phyloP scores from a whole-genome alignment of 2,888 invertebrate species.

The Metalampra italica region DNA sequence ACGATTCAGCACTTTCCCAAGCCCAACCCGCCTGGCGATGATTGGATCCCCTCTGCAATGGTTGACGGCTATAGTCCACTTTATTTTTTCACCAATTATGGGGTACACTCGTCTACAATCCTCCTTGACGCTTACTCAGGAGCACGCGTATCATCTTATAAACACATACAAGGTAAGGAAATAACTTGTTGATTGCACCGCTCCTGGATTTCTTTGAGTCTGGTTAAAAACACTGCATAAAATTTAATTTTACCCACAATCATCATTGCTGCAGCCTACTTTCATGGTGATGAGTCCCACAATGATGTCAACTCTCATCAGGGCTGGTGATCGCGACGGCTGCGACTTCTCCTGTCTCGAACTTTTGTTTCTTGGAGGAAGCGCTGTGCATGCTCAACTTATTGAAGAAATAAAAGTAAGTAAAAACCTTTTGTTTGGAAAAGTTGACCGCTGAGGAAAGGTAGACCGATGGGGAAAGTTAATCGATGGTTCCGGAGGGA shows the following conservation, averaged over 20 bases:
- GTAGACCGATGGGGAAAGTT: too few species aligned
- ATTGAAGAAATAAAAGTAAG: conserved; percentile 49
- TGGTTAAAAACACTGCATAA: too few species aligned
- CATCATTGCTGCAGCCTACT: too few species aligned
- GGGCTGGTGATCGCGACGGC: conserved; percentile 25
- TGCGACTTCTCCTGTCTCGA: conserved; percentile 53
- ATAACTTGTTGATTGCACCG: background rate
- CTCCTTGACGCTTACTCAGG: conserved; percentile 24
- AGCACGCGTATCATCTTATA: conserved; percentile 30
- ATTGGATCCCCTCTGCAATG: conserved; percentile 46
- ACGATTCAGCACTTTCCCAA: conserved; percentile 34
- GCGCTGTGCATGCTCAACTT: conserved; percentile 39
- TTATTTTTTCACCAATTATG: conserved; percentile 31
- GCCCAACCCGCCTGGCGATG: conserved; percentile 32
- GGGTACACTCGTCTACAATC: conserved; percentile 39
- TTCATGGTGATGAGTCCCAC: conserved; percentile 45
- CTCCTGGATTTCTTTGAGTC: too few species aligned
- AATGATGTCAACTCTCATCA: conserved; percentile 39
- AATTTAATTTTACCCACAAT: too few species aligned
- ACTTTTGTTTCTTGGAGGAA: conserved; percentile 42
- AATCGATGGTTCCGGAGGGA: too few species aligned
- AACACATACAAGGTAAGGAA: conserved; percentile 35
- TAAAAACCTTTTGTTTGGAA: too few species aligned
- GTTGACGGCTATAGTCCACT: conserved; percentile 39
- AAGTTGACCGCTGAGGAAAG: too few species aligned